Base-by-base conservation (phyloP, 2,113 vertebrate species). In the Campylomormyrus numenius region DNA sequence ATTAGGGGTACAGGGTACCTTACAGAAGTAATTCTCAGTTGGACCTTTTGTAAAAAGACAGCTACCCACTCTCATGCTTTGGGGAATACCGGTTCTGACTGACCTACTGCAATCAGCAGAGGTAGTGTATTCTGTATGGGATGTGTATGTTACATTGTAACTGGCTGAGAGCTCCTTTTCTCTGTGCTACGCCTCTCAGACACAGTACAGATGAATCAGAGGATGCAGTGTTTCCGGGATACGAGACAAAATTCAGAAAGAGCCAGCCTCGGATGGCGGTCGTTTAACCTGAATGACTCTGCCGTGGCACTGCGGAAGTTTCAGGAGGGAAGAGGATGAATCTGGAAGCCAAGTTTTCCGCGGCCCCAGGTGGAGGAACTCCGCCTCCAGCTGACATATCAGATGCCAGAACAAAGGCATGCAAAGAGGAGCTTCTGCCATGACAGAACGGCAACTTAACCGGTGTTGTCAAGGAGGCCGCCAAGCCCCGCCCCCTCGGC, bases 1-100 rank as follows among this genome's bases (percentile, higher is more conserved):
- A 94, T 96, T 94, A 95, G 94, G 85, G 91, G 94, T 94, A 92
- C 92, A 92, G 93, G 92, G 91, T 91, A 90, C 92, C 90, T 88
- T 86, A 91, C 89, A 88, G 93, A 92, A 93, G 90, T 83, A 45
- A 91, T 91, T 84, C 91, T 89, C 89, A 11, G 90, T 91, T 90
- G 48, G 89, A 84, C 90, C 90, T 52, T 89, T 87, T 88, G 53
- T 48, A 21, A 86, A 13, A 87, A 46, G 89, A 84, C 92, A 35
- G 39, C 70, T 49, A 91, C 88, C 35, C 56, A 85, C 31, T 21
- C 6, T 2, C 50, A 9, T 10, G 35, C 31, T 42, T 48, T 50
- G 46, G 49, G 27, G 27, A 87, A 11, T 24, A 8, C 50, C 24
- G 9, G 42, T 11, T 27, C 56, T 62, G 24, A 62, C 21, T 62